Conservation (phyloP, 2,113 vertebrate genomes). For the Plectropomus leopardus region DNA sequence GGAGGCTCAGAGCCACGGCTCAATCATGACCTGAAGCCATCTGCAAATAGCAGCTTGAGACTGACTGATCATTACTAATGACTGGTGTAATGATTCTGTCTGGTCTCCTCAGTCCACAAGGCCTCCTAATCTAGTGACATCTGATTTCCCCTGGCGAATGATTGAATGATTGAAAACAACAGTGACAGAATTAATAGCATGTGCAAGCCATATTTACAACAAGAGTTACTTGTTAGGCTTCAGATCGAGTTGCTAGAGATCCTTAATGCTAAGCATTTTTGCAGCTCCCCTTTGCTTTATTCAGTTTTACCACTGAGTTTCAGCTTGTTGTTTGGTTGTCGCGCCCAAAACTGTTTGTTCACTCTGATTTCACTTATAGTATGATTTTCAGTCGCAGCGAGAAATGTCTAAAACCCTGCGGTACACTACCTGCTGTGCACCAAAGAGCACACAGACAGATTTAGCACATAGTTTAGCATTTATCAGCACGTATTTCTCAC, state of each 20-base stretch:
- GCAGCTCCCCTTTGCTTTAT: too few species aligned
- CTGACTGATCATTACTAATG: slow-evolving; percentile 24
- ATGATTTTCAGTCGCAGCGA: background rate
- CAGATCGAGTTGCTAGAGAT: background rate
- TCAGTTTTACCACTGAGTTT: background rate
- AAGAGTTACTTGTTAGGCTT: background rate
- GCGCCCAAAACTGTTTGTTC: background rate
- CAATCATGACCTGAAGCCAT: slow-evolving; percentile 47
- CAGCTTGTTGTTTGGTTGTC: background rate
- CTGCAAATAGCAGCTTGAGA: slow-evolving; percentile 34
- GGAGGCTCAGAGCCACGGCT: slow-evolving; percentile 32
- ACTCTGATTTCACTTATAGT: background rate
- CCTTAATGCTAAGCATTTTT: background rate
- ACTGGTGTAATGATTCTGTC: slow-evolving; percentile 29
- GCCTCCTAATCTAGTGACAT: slow-evolving; percentile 13
- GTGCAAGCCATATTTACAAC: background rate
- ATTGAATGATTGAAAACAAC: too few species aligned
- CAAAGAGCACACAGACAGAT: background rate
- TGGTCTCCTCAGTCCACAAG: background rate
- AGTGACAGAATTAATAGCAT: too few species aligned
- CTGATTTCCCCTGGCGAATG: background rate
- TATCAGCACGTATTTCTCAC: too few species aligned
- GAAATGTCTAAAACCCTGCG: background rate
- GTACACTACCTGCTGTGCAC: background rate
- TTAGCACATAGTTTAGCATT: too few species aligned